These are phyloP conservation scores for Hirtodrosophila cameraria DNA, from an alignment of 2,888 invertebrate species.

Conservation along the genomic window DNA sequence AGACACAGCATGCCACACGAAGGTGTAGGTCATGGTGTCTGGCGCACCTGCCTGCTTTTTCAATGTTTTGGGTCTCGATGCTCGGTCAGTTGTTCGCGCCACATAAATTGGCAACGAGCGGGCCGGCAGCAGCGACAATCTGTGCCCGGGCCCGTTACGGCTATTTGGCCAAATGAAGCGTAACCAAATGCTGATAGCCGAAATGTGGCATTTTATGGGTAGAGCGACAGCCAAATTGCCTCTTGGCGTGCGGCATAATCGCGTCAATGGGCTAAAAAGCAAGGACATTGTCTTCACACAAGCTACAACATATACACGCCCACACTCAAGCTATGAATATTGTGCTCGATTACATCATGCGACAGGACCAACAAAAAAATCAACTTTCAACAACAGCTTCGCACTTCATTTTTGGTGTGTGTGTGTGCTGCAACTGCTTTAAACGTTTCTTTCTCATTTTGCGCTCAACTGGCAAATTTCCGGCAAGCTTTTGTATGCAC, in stretches of 20 bases:
- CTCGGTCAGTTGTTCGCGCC: slow-evolving; percentile 46
- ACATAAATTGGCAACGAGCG: slow-evolving; percentile 34
- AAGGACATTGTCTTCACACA: slow-evolving; percentile 55
- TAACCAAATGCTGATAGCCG: slow-evolving; percentile 77
- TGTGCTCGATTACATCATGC: slow-evolving; percentile 57
- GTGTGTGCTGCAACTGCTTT: slow-evolving; percentile 35
- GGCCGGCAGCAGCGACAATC: slow-evolving; percentile 39
- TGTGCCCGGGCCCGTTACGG: slow-evolving; percentile 50
- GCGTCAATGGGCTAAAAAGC: slow-evolving; percentile 42
- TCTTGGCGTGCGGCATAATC: slow-evolving; percentile 67
- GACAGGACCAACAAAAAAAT: slow-evolving; percentile 16
- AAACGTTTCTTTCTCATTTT: slow-evolving; percentile 35
- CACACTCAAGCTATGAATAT: slow-evolving; percentile 5
- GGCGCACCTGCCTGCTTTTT: slow-evolving; percentile 55
- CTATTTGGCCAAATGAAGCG: slow-evolving; percentile 70
- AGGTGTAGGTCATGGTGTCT: slow-evolving; percentile 46
- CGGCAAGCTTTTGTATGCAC: slow-evolving; percentile 40
- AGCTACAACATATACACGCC: not conserved
- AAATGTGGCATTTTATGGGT: slow-evolving; percentile 72
- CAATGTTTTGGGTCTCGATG: slow-evolving; percentile 22
- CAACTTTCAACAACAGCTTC: slow-evolving; percentile 32
- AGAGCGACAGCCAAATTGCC: slow-evolving; percentile 67
- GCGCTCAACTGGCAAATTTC: slow-evolving; percentile 58
- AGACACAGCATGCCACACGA: not conserved
- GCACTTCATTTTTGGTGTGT: slow-evolving; percentile 52